phyloP scores from a whole-genome alignment of 2,797 vertebrate species.

The Margarornis squamiger region DNA sequence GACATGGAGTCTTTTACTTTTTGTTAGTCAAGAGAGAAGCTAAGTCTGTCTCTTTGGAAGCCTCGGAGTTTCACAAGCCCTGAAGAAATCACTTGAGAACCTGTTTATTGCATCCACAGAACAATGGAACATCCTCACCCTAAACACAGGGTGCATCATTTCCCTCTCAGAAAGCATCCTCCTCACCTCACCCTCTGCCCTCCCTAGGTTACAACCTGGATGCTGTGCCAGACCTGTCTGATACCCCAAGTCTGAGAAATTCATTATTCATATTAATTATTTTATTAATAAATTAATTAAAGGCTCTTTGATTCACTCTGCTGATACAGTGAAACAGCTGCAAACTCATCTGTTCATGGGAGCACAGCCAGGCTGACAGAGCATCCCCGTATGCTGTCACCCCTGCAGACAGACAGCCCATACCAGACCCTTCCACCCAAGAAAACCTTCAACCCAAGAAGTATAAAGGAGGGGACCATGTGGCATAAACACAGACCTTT shows the following conservation, averaged over 20 bases:
- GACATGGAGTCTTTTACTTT: background rate
- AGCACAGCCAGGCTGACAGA: background rate
- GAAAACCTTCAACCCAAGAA: background rate
- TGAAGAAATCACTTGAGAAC: background rate
- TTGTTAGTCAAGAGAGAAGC: background rate
- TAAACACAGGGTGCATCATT: background rate
- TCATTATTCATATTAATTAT: background rate
- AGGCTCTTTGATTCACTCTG: background rate
- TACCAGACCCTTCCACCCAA: background rate
- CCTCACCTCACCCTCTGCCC: background rate
- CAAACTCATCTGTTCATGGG: background rate
- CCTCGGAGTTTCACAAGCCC: background rate
- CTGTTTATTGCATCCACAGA: rapidly evolving
- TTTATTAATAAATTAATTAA: background rate
- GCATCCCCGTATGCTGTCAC: background rate
- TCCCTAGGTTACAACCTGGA: background rate
- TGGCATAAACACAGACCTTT: background rate
- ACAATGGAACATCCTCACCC: background rate
- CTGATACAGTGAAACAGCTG: constrained; percentile 1
- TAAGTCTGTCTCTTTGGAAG: background rate
- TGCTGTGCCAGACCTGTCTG: background rate
- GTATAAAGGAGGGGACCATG: rapidly evolving
- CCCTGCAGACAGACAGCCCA: background rate
- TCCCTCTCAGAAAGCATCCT: background rate
- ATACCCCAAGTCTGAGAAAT: background rate